Percentiles rank a stretch among this genome's conserved stretches.
Evolutionary conservation across 2,888 invertebrate genomes (phyloP).

Genomic region (Dilophus febrilis): DNA sequence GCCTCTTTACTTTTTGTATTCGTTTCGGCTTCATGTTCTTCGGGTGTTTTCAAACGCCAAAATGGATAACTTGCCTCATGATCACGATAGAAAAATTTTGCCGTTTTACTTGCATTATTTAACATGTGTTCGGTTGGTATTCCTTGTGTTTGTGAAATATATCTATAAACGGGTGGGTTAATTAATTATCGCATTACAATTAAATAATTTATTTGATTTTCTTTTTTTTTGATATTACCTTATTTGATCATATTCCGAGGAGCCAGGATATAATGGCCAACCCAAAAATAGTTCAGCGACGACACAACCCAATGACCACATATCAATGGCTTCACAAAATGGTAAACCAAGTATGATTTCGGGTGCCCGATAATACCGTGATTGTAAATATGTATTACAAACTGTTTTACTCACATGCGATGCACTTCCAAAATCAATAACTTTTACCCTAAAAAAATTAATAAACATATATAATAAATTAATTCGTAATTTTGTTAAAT

Average conservation of each 20-base stretch:
- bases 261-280: slow-evolving; percentile 98
- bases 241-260: slow-evolving; percentile 98
- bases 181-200: background rate
- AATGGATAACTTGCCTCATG: slow-evolving; percentile 81
- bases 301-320: slow-evolving; percentile 99
- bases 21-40: slow-evolving; percentile 95
- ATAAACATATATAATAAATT: too few relatives aligned
- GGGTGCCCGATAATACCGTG: slow-evolving; percentile 94
- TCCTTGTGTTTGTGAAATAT: slow-evolving; percentile 94
- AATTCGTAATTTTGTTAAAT: too few relatives aligned
- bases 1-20: slow-evolving; percentile 98
- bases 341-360: slow-evolving; percentile 95
- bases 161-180: slow-evolving; percentile 25
- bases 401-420: slow-evolving; percentile 99
- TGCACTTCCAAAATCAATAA: slow-evolving; percentile 98
- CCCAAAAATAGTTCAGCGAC: slow-evolving; percentile 98
- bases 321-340: slow-evolving; percentile 98
- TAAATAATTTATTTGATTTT: background rate
- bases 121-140: slow-evolving; percentile 97
- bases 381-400: slow-evolving; percentile 98
- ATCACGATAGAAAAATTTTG: slow-evolving; percentile 95
- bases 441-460: slow-evolving; percentile 70
- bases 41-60: slow-evolving; percentile 83
- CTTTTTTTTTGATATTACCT: slow-evolving; percentile 34
- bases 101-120: slow-evolving; percentile 91